These are phyloP conservation scores for Cheumatopsyche charites DNA, from an alignment of 1,140 invertebrate genomes.

Conservation along the genomic window DNA sequence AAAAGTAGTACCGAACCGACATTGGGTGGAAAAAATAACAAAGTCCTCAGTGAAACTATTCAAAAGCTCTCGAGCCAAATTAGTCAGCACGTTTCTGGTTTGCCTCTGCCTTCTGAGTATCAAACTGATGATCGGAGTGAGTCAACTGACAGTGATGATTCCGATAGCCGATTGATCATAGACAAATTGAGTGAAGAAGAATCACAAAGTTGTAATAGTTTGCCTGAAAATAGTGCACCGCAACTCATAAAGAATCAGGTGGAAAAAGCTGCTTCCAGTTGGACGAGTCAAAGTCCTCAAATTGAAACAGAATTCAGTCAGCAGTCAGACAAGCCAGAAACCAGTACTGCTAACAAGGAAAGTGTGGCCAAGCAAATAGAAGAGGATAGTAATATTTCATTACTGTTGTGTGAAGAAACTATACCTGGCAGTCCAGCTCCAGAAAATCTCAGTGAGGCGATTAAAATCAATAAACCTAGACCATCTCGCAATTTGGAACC, in stretches of 20 bases:
- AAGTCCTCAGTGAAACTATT: constrained; percentile 66
- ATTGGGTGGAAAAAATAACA: constrained; percentile 61
- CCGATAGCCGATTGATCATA: constrained; percentile 66
- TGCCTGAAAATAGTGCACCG: constrained; percentile 39
- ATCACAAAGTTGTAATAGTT: constrained; percentile 45
- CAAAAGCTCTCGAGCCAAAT: constrained; percentile 64
- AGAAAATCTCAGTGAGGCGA: constrained; percentile 57
- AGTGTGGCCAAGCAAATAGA: constrained; percentile 47
- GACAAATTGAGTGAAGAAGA: constrained; percentile 59
- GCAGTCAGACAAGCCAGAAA: constrained; percentile 23
- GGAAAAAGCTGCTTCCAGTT: constrained; percentile 56
- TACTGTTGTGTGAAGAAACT: constrained; percentile 85
- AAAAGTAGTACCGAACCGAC: constrained; percentile 43
- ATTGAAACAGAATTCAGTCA: constrained; percentile 45
- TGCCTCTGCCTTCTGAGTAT: constrained; percentile 53
- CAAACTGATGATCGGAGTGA: constrained; percentile 57
- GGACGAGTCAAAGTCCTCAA: constrained; percentile 58
- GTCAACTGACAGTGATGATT: constrained; percentile 73
- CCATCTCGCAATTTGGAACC: constrained; percentile 62
- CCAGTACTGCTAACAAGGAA: constrained; percentile 19
- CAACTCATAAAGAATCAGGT: constrained; percentile 52
- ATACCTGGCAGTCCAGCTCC: constrained; percentile 86
- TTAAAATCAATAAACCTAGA: constrained; percentile 55
- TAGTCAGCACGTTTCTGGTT: constrained; percentile 55
- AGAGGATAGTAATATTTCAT: constrained; percentile 63